Evolutionary conservation across 2,797 vertebrate species (phyloP), one percentile per base, ranked within the genome.

Genomic region (Esox masquinongy): DNA sequence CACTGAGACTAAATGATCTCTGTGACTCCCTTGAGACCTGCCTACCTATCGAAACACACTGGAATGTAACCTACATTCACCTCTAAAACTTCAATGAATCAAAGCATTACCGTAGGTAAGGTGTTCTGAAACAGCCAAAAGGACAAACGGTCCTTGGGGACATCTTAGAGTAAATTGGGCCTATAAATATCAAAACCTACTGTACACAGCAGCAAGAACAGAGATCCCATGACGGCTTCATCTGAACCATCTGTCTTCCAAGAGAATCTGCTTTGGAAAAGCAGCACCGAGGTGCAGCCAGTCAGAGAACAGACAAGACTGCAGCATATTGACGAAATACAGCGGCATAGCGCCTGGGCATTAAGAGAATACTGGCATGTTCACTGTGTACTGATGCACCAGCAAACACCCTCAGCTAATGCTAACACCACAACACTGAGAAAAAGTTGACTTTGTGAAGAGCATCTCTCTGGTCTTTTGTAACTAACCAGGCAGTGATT

Each of bases 121-220:
- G 83, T 79, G 75, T 84, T 68, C 67, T 77, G 82, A 76, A 85
- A 79, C 74, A 78, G 71, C 53, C 77, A 71, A 84, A 85, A 92
- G 92, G 90, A 92, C 90, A 88, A 89, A 89, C 69, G 72, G 74
- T 91, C 92, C 83, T 75, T 31, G 12, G 84, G 80, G 90, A 89
- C 75, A 83, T 80, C 74, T 90, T 79, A 84, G 77, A 80, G 79
- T 80, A 86, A 87, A 90, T 88, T 79, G 77, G 77, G 75, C 66
- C 89, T 84, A 91, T 92, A 90, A 91, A 91, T 90, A 91, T 79
- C 75, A 73, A 82, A n/a, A 47, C 8, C 17, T n/a, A 43, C 19
- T 43, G 39, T 43, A 43, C 34, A 17, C 15, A 29, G 16, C 1
- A 29, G 17, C 53, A 68, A 61, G 17, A n/a, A 4, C n/a, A 59